Percentiles rank a stretch among this genome's conserved stretches.
Evolutionary conservation across 2,888 invertebrate genomes (phyloP).

Genomic region (Subacronicta megacephala): DNA sequence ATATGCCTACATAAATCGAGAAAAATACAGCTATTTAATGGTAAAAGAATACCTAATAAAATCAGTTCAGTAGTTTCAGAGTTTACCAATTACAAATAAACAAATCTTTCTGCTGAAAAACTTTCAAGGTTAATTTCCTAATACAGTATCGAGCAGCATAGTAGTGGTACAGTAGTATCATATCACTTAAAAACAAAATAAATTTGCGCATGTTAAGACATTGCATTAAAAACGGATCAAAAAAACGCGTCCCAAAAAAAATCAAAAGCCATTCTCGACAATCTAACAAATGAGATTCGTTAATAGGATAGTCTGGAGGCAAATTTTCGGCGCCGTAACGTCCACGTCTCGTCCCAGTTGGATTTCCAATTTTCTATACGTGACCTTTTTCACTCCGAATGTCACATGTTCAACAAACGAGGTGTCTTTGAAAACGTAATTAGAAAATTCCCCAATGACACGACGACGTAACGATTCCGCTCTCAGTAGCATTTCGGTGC

Average conservation of each 20-base stretch:
- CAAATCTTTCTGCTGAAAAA: too few species aligned
- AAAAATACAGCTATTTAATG: too few species aligned
- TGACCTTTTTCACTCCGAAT: constrained; percentile 86
- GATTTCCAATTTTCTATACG: constrained; percentile 86
- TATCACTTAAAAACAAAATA: too few species aligned
- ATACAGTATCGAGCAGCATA: too few species aligned
- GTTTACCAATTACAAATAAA: too few species aligned
- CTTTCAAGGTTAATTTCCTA: too few species aligned
- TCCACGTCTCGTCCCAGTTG: constrained; percentile 52
- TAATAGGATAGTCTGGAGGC: constrained; percentile 78
- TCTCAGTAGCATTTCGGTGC: constrained; percentile 70
- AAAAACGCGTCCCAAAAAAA: constrained; percentile 18
- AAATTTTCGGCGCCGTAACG: constrained; percentile 63
- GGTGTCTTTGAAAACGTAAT: constrained; percentile 89
- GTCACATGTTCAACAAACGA: constrained; percentile 88
- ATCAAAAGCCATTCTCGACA: constrained; percentile 36
- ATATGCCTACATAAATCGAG: too few species aligned
- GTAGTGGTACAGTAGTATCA: too few species aligned
- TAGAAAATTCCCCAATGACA: constrained; percentile 88
- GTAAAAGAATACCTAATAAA: too few species aligned
- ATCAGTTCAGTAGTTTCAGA: too few species aligned
- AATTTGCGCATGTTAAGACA: too few species aligned
- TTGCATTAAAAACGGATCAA: background rate
- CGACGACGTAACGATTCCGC: constrained; percentile 78
- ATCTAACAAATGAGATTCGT: constrained; percentile 76